These are phyloP conservation scores for Drosophila birchii DNA, from an alignment of 2,888 invertebrate species.

Conservation along the genomic window DNA sequence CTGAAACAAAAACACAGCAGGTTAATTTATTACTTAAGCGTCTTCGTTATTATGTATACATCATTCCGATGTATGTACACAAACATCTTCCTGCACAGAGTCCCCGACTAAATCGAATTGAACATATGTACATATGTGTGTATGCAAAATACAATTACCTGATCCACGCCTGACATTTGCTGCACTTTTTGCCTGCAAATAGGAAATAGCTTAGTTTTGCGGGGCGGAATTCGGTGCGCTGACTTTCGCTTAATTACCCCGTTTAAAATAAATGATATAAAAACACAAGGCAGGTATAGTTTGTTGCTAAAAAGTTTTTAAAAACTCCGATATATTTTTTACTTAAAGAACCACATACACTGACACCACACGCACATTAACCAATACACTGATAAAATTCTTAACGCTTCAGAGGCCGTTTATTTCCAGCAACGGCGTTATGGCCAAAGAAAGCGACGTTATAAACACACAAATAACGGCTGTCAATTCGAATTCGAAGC, in stretches of 20 bases:
- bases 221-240: slow-evolving; percentile 1
- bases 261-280: slow-evolving; percentile 74
- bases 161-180: slow-evolving; percentile 96
- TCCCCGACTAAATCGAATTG: slow-evolving; percentile 34
- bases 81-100: slow-evolving; percentile 27
- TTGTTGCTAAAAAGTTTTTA: slow-evolving; percentile 63
- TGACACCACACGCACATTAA: slow-evolving; percentile 50
- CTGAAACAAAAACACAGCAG: slow-evolving; percentile 63
- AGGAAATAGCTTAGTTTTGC: slow-evolving; percentile 26
- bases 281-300: slow-evolving; percentile 65
- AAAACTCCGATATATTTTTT: slow-evolving; percentile 68
- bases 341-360: slow-evolving; percentile 68
- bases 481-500: not conserved
- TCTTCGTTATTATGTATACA: slow-evolving; percentile 14
- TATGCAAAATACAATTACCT: slow-evolving; percentile 87
- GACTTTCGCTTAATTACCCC: slow-evolving; percentile 60
- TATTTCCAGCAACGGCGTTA: slow-evolving; percentile 51
- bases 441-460: not conserved
- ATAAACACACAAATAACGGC: slow-evolving; percentile 16
- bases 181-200: slow-evolving; percentile 75
- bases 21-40: slow-evolving; percentile 30
- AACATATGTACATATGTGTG: slow-evolving; percentile 49
- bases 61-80: slow-evolving; percentile 37
- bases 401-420: slow-evolving; percentile 51
- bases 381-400: slow-evolving; percentile 39